A percentile compares a stretch with the other conserved stretches of the same genome.
Evolutionary conservation across 2,113 vertebrate species (phyloP).

Genomic region (Craseonycteris thonglongyai): DNA sequence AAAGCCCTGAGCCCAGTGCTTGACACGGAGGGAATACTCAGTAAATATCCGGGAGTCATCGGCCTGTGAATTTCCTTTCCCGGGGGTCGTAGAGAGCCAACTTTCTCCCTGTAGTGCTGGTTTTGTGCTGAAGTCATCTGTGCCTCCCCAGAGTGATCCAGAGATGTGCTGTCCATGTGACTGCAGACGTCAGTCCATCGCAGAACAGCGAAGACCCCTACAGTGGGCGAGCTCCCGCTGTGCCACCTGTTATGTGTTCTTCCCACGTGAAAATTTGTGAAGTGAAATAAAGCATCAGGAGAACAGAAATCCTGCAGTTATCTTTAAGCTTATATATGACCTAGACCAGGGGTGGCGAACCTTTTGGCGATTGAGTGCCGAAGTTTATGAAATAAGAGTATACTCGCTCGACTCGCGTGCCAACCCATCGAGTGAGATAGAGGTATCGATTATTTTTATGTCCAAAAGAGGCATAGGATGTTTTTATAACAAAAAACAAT

Average conservation of each 20-base stretch:
- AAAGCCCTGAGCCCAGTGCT: background rate
- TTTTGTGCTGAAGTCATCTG: background rate
- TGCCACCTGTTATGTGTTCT: background rate
- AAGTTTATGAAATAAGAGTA: no score
- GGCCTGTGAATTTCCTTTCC: background rate
- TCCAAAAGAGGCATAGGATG: no score
- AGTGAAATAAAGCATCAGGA: background rate
- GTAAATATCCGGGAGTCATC: rapidly evolving
- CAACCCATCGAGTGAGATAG: no score
- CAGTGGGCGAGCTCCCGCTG: rapidly evolving
- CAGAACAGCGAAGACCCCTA: background rate
- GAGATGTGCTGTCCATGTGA: background rate
- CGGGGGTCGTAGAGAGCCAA: background rate
- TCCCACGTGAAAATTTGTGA: background rate
- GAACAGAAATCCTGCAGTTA: background rate
- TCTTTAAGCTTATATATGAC: background rate
- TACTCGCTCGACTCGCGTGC: no score
- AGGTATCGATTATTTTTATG: no score
- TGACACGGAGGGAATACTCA: background rate
- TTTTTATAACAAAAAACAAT: no score
- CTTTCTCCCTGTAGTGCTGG: background rate
- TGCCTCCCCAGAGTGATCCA: no score
- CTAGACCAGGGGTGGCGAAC: no score
- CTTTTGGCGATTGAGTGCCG: no score
- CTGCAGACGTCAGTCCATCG: background rate